Percentiles rank a stretch among this genome's conserved stretches.
phyloP scores from a whole-genome alignment of 2,888 invertebrate genomes.

The Drosophila gaucha region DNA sequence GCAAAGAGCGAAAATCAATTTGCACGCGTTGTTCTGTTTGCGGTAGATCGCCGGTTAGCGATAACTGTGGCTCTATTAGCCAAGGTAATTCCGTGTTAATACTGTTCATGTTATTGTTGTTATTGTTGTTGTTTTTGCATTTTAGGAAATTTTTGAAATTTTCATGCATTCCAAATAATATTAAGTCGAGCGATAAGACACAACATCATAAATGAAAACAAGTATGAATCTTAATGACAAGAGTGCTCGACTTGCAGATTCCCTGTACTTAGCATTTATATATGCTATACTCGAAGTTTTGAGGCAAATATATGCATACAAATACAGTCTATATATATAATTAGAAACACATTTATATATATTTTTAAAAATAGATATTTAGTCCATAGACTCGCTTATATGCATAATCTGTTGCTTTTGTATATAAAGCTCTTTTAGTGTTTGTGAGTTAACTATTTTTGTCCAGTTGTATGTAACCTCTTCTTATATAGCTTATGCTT shows the following conservation, averaged over 20 bases:
- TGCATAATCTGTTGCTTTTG: too few species aligned
- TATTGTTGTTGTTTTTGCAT: constrained; percentile 11
- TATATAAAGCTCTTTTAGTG: too few species aligned
- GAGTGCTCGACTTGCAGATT: not conserved
- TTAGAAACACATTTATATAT: too few species aligned
- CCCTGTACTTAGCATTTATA: not conserved
- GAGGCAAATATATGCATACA: not conserved
- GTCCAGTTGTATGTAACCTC: not conserved
- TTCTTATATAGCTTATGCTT: not conserved
- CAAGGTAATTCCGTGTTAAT: constrained; percentile 15
- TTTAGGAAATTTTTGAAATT: constrained; percentile 42
- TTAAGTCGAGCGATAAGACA: constrained; percentile 31
- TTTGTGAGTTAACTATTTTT: too few species aligned
- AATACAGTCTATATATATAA: too few species aligned
- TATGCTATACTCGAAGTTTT: not conserved
- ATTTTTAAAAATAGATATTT: too few species aligned
- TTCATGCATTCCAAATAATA: constrained; percentile 36
- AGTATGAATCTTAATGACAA: not conserved
- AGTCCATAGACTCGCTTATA: too few species aligned
- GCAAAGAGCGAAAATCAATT: constrained; percentile 81
- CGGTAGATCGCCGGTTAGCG: constrained; percentile 41
- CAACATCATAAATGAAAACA: constrained; percentile 5
- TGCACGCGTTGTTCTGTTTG: constrained; percentile 64
- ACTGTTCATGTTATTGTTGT: constrained; percentile 11
- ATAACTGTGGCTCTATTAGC: constrained; percentile 49